Conservation (phyloP, 1,140 invertebrate genomes). For the Bombyx mori region ASM3026992v2 NC_085133.1:2304001-2304500, state of each 20-base stretch:
- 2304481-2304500: no score
- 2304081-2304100: neutral
- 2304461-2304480: no score
- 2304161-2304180: conserved; percentile 8
- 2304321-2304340: no score
- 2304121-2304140: neutral
- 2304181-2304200: conserved; percentile 12
- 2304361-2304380: no score
- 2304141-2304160: neutral
- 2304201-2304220: conserved; percentile 9
- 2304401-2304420: no score
- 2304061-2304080: neutral
- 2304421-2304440: no score
- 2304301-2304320: neutral
- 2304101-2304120: neutral
- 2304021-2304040: no score
- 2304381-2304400: no score
- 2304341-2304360: no score
- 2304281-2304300: neutral
- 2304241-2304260: neutral
- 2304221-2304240: conserved; percentile 11
- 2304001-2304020: no score
- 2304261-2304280: neutral
- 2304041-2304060: no score
- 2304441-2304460: no score